Evolutionary conservation across 2,888 invertebrate genomes (phyloP).

Genomic region (Chloromyia formosa): DNA sequence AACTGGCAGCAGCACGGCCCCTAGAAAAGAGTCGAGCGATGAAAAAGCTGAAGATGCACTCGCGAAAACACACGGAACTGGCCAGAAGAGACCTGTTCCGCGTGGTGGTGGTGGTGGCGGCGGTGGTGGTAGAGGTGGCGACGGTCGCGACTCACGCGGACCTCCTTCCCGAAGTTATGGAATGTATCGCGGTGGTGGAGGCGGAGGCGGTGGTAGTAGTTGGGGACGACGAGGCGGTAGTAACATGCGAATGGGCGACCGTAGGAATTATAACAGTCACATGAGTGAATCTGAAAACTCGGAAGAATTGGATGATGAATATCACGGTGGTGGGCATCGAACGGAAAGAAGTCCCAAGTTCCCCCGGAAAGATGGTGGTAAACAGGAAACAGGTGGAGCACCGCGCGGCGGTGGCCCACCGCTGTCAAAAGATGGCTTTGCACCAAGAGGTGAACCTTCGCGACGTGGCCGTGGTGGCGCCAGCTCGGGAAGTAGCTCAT

Average conservation of each 20-base stretch:
- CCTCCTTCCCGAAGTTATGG: slow-evolving; percentile 62
- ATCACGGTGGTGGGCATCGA: slow-evolving; percentile 66
- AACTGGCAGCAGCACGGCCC: slow-evolving; percentile 49
- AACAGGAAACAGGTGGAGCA: slow-evolving; percentile 66
- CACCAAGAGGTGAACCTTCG: slow-evolving; percentile 89
- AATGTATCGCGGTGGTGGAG: slow-evolving; percentile 66
- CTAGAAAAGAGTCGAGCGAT: slow-evolving; percentile 40
- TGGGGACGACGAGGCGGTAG: slow-evolving; percentile 61
- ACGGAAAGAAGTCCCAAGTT: slow-evolving; percentile 66
- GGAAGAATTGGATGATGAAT: slow-evolving; percentile 78
- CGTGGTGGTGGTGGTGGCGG: slow-evolving; percentile 67
- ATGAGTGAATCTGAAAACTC: slow-evolving; percentile 73
- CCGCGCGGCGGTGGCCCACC: slow-evolving; percentile 68
- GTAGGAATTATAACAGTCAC: slow-evolving; percentile 62
- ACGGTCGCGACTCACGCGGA: slow-evolving; percentile 65
- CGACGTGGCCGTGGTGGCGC: slow-evolving; percentile 80
- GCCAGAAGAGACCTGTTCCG: slow-evolving; percentile 57
- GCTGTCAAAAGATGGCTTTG: slow-evolving; percentile 73
- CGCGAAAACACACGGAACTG: slow-evolving; percentile 45
- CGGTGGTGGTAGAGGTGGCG: slow-evolving; percentile 55
- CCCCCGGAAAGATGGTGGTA: slow-evolving; percentile 60
- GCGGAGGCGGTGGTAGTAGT: slow-evolving; percentile 64
- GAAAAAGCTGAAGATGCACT: slow-evolving; percentile 41
- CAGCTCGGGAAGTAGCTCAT: slow-evolving; percentile 64
- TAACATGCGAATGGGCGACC: slow-evolving; percentile 33